Base-by-base conservation (phyloP, 1,140 invertebrate species). In the Ceratina japonica region DNA sequence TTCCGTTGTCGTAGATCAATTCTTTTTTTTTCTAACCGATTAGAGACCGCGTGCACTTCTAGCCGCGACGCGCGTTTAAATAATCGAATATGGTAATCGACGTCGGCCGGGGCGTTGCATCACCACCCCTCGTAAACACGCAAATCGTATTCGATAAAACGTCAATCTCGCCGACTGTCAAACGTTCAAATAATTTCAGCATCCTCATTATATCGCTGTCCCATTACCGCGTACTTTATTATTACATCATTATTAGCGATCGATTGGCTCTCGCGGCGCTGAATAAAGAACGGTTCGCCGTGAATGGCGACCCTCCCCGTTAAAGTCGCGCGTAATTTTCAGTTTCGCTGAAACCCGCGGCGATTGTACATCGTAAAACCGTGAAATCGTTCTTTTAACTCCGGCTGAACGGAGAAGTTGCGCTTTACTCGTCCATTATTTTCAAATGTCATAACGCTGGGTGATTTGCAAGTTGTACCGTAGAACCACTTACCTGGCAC, bases 391-490 rank as follows among this genome's bases (percentile, higher is more conserved):
- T 68, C 22, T 51, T 68, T n/a, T 4, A 27, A 52, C 20, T 22
- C 24, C 13, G 51, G 22, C 10, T 18, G 18, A 15, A 1, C 22
- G 64, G 20, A 24, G 37, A 51, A 24, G 8, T 24, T 12, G 54
- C 22, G 22, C 22, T 75, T 44, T 44, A 12, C n/a, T 27, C 37
- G 18, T 59, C 22, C 31, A 68, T 69, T 66, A 51, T n/a, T 69
- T 76, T 76, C 37, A 58, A 59, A 59, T 58, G 61, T 69, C 54
- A 27, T 59, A 51, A 58, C 37, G 7, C 71, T 37, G 44, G 58
- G 62, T 71, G 75, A 77, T 77, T 77, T 54, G 68, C 75, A 24
- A 63, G 27, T 63, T 77, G 64, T 63, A 64, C 56, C 51, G 69
- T 75, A 51, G 5, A 27, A 58, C 52, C 77, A 74, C 69, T 82